Evolutionary conservation across 2,797 vertebrate genomes (phyloP), one percentile per base, ranked within the genome.

Genomic region (Merluccius polli): DNA sequence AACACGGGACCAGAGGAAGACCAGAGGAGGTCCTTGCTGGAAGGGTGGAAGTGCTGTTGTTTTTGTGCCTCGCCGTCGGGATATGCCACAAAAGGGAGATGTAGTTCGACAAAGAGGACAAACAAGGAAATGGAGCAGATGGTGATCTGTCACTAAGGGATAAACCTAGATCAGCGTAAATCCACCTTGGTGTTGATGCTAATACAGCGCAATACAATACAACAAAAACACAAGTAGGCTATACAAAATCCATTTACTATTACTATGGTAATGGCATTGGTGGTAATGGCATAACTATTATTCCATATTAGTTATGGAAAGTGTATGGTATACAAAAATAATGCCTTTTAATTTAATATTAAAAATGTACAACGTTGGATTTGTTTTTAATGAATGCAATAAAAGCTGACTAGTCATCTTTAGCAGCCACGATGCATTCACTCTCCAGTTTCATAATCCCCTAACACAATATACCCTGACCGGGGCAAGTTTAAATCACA

Each of bases 1-100:
- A 84, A 88, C 75, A 83, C 65, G 35, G 35, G 12, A 7, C 29
- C 31, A 71, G 63, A 71, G 88, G 88, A 82, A 85, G 79, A 87
- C 79, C 85, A 79, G 81, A 78, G 73, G 76, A 73, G 41, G 0
- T 44, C 3, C 69, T 59, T 77, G 77, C 72, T 75, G 31, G 52
- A 24, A 24, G 52, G 52, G 52, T n/a, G 52, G 24, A 52, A n/a
- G 48, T 52, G 52, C 52, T 72, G 59, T 74, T 78, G 75, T 63
- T 73, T 36, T n/a, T 44, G 63, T n/a, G n/a, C n/a, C n/a, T n/a
- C 41, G 4, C 7, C n/a, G 30, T 59, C 31, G 0, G 48, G 48
- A 52, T n/a, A n/a, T 52, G 48, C 18, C 70, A n/a, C 24, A 36
- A 71, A n/a, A 36, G 70, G 36, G 70, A 38, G 33, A 38, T 21